These are phyloP conservation scores for Fringilla coelebs DNA, from an alignment of 2,797 vertebrate species.

Conservation along the genomic window DNA sequence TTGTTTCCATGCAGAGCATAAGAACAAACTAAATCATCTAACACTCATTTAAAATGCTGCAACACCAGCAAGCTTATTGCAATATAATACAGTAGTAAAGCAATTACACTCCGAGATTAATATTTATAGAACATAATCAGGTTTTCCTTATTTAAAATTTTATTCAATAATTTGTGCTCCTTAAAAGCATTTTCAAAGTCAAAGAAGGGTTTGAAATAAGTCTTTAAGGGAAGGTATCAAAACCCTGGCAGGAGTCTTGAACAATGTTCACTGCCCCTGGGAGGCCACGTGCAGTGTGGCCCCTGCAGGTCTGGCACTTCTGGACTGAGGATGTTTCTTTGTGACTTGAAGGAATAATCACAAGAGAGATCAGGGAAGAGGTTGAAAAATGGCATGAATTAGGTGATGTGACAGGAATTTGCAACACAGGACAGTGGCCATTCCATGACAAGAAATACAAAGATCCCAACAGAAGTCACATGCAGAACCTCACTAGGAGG, in stretches of 20 bases:
- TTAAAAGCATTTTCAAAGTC: background rate
- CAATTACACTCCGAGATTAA: conserved; percentile 61
- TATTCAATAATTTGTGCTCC: background rate
- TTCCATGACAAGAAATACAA: background rate
- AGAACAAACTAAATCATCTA: conserved; percentile 67
- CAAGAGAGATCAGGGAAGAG: background rate
- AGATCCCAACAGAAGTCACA: background rate
- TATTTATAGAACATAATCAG: conserved; percentile 53
- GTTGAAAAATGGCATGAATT: background rate
- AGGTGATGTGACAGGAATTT: background rate
- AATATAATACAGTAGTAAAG: conserved; percentile 58
- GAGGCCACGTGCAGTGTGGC: background rate
- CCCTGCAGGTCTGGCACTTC: background rate
- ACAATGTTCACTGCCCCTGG: background rate
- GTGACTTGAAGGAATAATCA: background rate
- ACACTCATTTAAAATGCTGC: conserved; percentile 64
- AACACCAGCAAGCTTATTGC: conserved; percentile 62
- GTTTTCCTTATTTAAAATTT: conserved; percentile 54
- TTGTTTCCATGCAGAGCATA: conserved; percentile 43
- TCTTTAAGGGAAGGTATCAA: background rate
- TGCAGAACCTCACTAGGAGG: background rate
- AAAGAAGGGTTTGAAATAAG: background rate
- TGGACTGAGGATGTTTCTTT: background rate
- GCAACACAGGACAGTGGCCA: background rate
- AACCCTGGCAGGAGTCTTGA: background rate